These are phyloP conservation scores for Amblyraja radiata DNA, from an alignment of 2,797 vertebrate species.

Conservation along the genomic window DNA sequence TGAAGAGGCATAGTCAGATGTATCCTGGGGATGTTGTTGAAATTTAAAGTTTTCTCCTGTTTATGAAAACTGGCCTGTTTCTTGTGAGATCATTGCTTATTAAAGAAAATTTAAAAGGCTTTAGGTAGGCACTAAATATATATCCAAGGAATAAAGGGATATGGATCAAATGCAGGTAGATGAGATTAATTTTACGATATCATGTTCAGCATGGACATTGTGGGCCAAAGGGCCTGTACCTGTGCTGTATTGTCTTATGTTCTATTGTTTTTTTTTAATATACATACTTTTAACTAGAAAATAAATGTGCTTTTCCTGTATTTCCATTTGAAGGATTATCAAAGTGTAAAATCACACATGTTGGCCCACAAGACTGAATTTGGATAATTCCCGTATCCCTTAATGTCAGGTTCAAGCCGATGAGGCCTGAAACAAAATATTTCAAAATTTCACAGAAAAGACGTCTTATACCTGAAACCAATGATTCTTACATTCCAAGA, in stretches of 20 bases:
- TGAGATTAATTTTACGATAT: too few species aligned
- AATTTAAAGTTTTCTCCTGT: background rate
- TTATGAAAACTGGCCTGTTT: background rate
- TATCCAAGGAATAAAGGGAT: too few species aligned
- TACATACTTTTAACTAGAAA: background rate
- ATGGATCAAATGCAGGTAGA: too few species aligned
- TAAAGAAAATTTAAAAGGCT: background rate
- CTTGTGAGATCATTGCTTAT: background rate
- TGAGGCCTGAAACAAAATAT: background rate
- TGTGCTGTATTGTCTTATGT: too few species aligned
- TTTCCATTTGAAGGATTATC: background rate
- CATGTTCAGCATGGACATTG: too few species aligned
- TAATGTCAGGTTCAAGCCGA: background rate
- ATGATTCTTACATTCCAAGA: background rate
- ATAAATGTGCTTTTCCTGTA: background rate
- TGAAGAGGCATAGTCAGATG: slow-evolving; percentile 6
- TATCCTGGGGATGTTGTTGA: background rate
- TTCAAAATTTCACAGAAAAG: background rate
- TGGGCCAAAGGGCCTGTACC: too few species aligned
- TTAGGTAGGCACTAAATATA: too few species aligned
- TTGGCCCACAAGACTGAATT: background rate
- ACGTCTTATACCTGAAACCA: background rate
- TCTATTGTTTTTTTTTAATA: background rate
- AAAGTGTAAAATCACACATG: background rate
- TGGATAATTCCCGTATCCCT: background rate